These are phyloP conservation scores for Asobara japonica DNA, from an alignment of 1,140 invertebrate genomes.

Conservation along the genomic window DNA sequence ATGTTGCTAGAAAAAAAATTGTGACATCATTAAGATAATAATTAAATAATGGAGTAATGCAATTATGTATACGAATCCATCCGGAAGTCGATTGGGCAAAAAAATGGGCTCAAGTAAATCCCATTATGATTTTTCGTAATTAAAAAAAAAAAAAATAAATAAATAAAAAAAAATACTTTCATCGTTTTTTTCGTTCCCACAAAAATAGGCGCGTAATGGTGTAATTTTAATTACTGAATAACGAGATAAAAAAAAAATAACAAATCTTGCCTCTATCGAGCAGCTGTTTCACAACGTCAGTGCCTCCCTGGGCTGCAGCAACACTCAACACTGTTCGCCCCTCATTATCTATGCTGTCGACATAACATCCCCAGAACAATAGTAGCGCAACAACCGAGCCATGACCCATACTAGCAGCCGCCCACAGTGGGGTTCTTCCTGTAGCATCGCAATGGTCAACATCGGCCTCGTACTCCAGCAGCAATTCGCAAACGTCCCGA, in stretches of 20 bases:
- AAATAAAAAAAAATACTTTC: constrained; percentile 6
- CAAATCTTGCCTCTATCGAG: constrained; percentile 78
- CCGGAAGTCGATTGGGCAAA: no score
- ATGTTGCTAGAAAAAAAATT: no score
- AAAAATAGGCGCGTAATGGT: neutral
- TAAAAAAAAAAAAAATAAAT: neutral
- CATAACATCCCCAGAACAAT: constrained; percentile 89
- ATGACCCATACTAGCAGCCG: constrained; percentile 88
- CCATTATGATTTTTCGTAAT: no score
- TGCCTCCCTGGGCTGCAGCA: constrained; percentile 85
- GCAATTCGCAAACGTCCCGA: constrained; percentile 83
- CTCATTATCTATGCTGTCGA: constrained; percentile 90
- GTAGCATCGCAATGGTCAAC: constrained; percentile 85
- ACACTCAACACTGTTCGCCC: constrained; percentile 89
- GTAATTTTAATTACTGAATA: constrained; percentile 10
- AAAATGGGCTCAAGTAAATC: no score
- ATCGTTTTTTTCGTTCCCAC: constrained; percentile 6
- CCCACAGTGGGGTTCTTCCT: constrained; percentile 82
- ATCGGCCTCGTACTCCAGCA: constrained; percentile 87
- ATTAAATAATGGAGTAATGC: no score
- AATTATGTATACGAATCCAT: no score
- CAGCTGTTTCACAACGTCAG: constrained; percentile 86
- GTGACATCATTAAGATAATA: no score
- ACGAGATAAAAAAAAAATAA: constrained; percentile 20
- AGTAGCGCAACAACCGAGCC: constrained; percentile 81